Base-by-base conservation (phyloP, 2,113 vertebrate genomes). In the Zapornia atra region DNA sequence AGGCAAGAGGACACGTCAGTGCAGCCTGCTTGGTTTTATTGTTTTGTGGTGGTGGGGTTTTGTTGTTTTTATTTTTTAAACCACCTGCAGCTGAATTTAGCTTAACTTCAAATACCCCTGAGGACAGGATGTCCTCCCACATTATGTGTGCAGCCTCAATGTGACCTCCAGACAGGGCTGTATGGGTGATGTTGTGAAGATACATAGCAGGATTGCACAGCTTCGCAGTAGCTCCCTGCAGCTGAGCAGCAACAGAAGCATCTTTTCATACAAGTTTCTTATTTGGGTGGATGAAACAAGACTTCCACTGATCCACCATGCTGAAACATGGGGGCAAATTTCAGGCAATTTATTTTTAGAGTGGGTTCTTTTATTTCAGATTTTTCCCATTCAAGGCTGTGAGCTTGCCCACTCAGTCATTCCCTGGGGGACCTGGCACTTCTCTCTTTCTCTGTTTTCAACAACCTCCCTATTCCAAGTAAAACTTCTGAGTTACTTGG, bases 301-400 rank as follows among this genome's bases (percentile, higher is more conserved):
- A 12, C 48, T 92, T 92, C 38, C 31, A 11, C 75, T 21, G 50
- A 50, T 42, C n/a, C 36, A 40, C 53, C 28, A 12, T 54, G 25
- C 65, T 78, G 77, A 79, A 91, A 86, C 42, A 38, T 2, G 2
- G 20, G 40, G 46, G 11, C 13, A 61, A 14, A 53, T 50, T 79
- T 92, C 82, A 96, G 72, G 44, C 70, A 40, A 28, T 36, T 84
- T 95, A 85, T 95, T 95, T 95, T 92, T 94, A 73, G 94, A 69
- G 40, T 34, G 61, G n/a, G 21, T 79, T 80, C 61, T 96, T 83
- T 64, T 86, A 76, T 92, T 91, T 96, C 61, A 69, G 92, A 42
- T 60, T 93, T 93, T 54, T 91, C 42, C 61, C 83, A 81, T 19
- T 93, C 80, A 38, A 57, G 81, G 53, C 81, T 36, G 15, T 76